These are phyloP conservation scores for Eremophila alpestris DNA, from an alignment of 2,797 vertebrate species.

Conservation along the genomic window DNA sequence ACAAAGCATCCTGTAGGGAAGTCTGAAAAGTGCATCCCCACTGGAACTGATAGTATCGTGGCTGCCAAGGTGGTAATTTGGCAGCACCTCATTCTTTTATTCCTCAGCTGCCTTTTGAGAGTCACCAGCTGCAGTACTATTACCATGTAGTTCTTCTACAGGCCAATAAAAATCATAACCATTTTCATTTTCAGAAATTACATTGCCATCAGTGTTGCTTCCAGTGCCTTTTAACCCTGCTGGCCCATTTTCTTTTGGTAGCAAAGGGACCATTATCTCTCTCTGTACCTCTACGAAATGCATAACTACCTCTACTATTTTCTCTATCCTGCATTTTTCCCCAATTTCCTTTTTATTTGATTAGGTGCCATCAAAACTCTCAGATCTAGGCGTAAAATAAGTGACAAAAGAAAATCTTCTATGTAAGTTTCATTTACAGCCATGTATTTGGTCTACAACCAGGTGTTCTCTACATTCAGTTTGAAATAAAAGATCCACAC, in stretches of 20 bases:
- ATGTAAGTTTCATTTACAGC: neutral
- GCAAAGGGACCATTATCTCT: neutral
- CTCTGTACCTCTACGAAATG: neutral
- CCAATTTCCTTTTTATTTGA: neutral
- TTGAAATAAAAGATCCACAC: neutral
- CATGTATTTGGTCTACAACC: neutral
- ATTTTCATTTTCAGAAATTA: constrained; percentile 56
- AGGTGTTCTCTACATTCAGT: neutral
- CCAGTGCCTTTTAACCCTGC: constrained; percentile 25
- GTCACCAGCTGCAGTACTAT: constrained; percentile 39
- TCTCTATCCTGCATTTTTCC: neutral
- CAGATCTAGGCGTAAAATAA: neutral
- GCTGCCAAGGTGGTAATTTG: neutral
- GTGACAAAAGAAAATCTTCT: neutral
- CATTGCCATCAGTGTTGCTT: constrained; percentile 1
- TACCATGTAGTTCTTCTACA: constrained; percentile 7
- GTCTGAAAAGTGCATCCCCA: neutral
- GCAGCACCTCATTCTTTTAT: neutral
- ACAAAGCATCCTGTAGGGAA: neutral
- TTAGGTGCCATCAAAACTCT: neutral
- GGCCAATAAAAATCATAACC: constrained; percentile 29
- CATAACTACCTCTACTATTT: neutral
- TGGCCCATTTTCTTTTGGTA: constrained; percentile 9
- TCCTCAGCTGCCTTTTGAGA: constrained; percentile 15
- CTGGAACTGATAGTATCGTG: neutral